Percentiles rank a stretch among this genome's conserved stretches.
Evolutionary conservation across 2,113 vertebrate species (phyloP).

Genomic region (Cyrtonyx montezumae): DNA sequence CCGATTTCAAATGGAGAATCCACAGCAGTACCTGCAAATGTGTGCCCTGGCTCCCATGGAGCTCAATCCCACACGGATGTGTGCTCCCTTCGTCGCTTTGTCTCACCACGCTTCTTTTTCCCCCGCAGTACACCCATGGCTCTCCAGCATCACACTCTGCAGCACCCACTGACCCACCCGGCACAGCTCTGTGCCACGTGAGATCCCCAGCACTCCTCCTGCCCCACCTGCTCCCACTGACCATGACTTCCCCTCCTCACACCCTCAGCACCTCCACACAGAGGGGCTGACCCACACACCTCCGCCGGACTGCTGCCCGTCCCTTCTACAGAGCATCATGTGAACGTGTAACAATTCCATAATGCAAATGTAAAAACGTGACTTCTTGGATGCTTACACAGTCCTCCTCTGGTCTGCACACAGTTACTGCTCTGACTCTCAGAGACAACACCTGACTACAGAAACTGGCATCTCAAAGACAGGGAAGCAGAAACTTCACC

Average conservation of each 20-base stretch:
- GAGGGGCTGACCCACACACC: neutral
- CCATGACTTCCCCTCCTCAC: neutral
- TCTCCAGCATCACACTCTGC: too few relatives aligned
- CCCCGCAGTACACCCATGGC: too few relatives aligned
- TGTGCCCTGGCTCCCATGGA: neutral
- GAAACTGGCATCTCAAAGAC: constrained; percentile 17
- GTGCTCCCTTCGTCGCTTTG: neutral
- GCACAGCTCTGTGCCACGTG: neutral
- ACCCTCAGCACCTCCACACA: neutral
- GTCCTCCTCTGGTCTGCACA: neutral
- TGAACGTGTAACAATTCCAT: neutral
- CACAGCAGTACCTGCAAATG: neutral
- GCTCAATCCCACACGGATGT: neutral
- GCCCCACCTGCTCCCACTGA: neutral
- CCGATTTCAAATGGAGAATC: neutral
- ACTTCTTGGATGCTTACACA: neutral
- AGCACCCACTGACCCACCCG: neutral
- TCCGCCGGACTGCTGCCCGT: neutral
- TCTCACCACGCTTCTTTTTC: neutral
- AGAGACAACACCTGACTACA: neutral
- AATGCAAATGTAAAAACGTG: accelerated
- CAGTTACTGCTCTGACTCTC: neutral
- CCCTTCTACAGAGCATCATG: neutral
- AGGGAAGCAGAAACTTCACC: neutral
- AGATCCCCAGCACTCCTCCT: too few relatives aligned